A percentile compares a stretch with the other conserved stretches of the same genome.
Evolutionary conservation across 2,113 vertebrate genomes (phyloP).

Genomic region (Zapus hudsonius): DNA sequence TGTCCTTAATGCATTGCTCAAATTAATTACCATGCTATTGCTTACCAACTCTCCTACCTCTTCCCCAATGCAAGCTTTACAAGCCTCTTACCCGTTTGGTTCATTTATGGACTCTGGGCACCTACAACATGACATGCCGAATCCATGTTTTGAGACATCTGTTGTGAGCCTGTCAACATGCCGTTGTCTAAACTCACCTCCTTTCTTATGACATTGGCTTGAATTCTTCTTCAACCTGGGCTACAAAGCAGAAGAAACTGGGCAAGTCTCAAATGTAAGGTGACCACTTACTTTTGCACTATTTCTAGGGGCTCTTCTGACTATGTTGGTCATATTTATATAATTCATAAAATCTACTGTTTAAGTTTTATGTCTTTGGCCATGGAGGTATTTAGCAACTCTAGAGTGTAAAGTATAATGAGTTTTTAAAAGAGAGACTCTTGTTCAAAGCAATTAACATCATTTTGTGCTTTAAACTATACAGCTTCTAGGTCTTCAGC

Average conservation of each 20-base stretch:
- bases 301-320: background rate
- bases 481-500: background rate
- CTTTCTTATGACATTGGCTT: background rate
- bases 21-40: background rate
- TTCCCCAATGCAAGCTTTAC: background rate
- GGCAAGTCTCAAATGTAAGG: background rate
- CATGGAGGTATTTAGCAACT: conserved; percentile 19
- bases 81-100: background rate
- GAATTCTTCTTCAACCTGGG: background rate
- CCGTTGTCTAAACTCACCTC: background rate
- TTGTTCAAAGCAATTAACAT: background rate
- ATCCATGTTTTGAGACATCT: background rate
- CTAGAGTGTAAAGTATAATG: background rate
- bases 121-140: background rate
- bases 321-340: background rate
- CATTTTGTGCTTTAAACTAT: conserved; percentile 29
- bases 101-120: background rate
- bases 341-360: background rate
- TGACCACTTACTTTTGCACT: background rate
- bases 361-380: conserved; percentile 36
- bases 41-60: background rate
- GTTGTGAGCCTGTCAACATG: background rate
- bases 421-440: conserved; percentile 16
- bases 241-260: background rate
- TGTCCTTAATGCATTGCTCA: background rate